Evolutionary conservation across 2,888 invertebrate genomes (phyloP), one percentile per base, ranked within the genome.

Genomic region (Candidula unifasciata): DNA sequence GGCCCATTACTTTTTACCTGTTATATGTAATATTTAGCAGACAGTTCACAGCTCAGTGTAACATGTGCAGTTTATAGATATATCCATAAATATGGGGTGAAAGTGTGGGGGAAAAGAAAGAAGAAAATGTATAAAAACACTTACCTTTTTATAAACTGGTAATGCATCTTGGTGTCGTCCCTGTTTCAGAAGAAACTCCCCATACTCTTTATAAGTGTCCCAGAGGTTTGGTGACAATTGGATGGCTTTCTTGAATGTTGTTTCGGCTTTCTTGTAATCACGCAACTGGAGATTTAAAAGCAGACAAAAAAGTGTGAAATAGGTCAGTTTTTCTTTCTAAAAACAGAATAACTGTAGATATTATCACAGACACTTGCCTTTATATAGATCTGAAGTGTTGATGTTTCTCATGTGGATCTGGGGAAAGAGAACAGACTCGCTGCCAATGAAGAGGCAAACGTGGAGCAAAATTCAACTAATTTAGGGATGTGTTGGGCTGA

Each of bases 161-260:
- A 87, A 87, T 24, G 92, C 91, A n/a, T 91, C 90, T 35, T 77
- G 54, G n/a, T 88, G 85, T 37, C 89, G 81, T 24, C 84, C 82
- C 35, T 86, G 83, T 13, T 87, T 80, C 10, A 89, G 74, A 18
- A 91, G 88, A 77, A 90, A 92, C 80, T 89, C 89, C 1, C 91
- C 91, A 85, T 89, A 90, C 27, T 90, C 88, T 13, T 90, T 90
- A 86, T 90, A 90, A 44, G 88, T 87, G 80, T 91, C 91, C 91
- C 91, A 92, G 21, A 90, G 79, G 27, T 87, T 88, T 10, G 91
- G 91, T 78, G 90, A 91, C 82, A 90, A 80, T n/a, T 86, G 30
- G 16, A 88, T 54, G 13, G 88, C 89, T 37, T 86, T 83, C 80
- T 86, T 86, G 83, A 88, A 90, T 24, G 85, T 83, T 18, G 84